Percentiles rank a stretch among this genome's conserved stretches.
Conservation (phyloP, 2,113 vertebrate genomes). For the Scatophagus argus region DNA sequence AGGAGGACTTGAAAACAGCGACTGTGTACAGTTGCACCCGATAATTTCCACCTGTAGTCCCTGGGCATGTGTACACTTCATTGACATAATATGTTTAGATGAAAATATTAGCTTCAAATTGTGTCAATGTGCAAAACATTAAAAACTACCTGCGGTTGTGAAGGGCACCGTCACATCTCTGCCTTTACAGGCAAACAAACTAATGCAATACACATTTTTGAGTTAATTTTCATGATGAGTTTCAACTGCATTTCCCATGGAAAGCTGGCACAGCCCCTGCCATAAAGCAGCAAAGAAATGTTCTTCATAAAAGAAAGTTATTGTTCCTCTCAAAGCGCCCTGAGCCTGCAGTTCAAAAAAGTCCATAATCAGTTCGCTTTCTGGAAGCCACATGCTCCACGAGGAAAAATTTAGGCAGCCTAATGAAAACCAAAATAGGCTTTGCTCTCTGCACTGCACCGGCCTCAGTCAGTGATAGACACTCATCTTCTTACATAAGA, state of each 20-base stretch:
- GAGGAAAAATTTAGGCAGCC: constrained; percentile 58
- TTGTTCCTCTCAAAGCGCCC: constrained; percentile 76
- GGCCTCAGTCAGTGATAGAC: constrained; percentile 39
- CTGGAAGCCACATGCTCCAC: constrained; percentile 69
- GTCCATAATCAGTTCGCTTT: constrained; percentile 76
- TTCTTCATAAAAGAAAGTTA: constrained; percentile 78
- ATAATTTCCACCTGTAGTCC: too few relatives aligned
- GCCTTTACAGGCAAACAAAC: constrained; percentile 30
- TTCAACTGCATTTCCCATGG: constrained; percentile 75
- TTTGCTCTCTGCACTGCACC: constrained; percentile 57
- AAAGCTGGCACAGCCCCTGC: constrained; percentile 75
- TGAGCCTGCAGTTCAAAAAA: constrained; percentile 67
- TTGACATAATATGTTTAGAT: constrained; percentile 32
- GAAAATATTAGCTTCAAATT: constrained; percentile 11
- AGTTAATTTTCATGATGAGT: constrained; percentile 67
- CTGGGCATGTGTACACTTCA: too few relatives aligned
- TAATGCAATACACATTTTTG: constrained; percentile 57
- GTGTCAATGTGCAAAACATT: constrained; percentile 14
- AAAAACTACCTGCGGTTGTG: not conserved
- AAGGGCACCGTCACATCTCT: constrained; percentile 18
- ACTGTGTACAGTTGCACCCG: too few relatives aligned
- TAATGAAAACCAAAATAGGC: constrained; percentile 74
- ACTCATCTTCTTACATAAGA: constrained; percentile 52
- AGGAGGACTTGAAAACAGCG: too few relatives aligned
- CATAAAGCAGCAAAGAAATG: constrained; percentile 62